Base-by-base conservation (phyloP, 2,797 vertebrate genomes). In the Buphagus erythrorhynchus region DNA sequence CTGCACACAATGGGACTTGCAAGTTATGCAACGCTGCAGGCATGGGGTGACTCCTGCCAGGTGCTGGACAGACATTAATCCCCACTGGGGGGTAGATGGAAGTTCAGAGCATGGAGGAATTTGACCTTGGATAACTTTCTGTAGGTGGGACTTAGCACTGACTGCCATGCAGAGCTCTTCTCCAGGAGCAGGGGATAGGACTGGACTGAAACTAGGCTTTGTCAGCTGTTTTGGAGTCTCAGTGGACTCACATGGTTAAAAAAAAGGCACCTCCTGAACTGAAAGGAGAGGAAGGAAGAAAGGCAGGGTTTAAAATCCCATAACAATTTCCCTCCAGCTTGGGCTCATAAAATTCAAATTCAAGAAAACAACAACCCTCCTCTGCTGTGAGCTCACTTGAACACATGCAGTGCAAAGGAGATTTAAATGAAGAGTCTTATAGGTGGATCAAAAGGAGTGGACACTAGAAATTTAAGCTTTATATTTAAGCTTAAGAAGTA, bases 121-220 rank as follows among this genome's bases (percentile, higher is more conserved):
- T 92, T 97, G 96, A 95, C 94, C 95, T 97, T 93, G 94, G 82
- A 90, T 88, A 96, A 92, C 90, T 76, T 86, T 66, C 36, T 40
- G 26, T 43, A 65, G 68, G 17, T 81, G 82, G 72, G 81, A 66
- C 45, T 82, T 69, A 68, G 51, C 36, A 48, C 55, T 51, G 67
- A 78, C 67, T 81, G 72, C 63, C 58, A 48, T 13, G 62, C 0
- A 3, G 22, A 62, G 40, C 24, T 68, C 92, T 74, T 80, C 69
- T 55, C 40, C 38, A 65, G 74, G 55, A 80, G 57, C 7, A 3
- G 29, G 28, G 28, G 26, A 31, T 42, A 65, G 62, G 76, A 72
- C 48, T 2, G 2, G 38, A 29, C 62, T 3, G 1, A 66, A 88
- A 54, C 11, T 26, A 3, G 4, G 1, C 35, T 82, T 80, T 49